Base-by-base conservation (phyloP, 2,888 invertebrate species). In the Gortyna flavago region DNA sequence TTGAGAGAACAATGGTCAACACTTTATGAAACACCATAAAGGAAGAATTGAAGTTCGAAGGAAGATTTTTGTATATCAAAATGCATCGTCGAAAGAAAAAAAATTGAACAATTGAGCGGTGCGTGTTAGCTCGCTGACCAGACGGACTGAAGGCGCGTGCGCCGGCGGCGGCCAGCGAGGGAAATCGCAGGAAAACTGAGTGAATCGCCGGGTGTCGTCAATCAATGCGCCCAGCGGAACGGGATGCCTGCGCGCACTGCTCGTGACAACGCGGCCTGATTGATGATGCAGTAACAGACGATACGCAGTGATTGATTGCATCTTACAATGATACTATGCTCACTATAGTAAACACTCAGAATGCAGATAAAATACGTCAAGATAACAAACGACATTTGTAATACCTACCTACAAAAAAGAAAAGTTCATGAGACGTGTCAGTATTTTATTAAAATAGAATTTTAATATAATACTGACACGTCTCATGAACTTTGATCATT, bases 181-280 rank as follows among this genome's bases (percentile, higher is more conserved):
- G 96, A 96, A 96, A 96, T 96, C 95, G 92, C 91, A 89, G 92
- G 94, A 95, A 95, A 95, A 95, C 91, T 92, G 87, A 87, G 88
- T 86, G 87, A 90, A 83, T 89, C 87, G 88, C 83, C 83, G 85
- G 82, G 88, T 85, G 85, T 84, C 87, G 89, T 91, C 92, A 91
- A 92, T 93, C 92, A 91, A 88, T 79, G 89, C 92, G 90, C 83
- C 70, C 90, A 91, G 88, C 93, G 93, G 92, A 94, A 95, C 95
- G 91, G 85, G 89, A 92, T 91, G 90, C 89, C 88, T 86, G 81
- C 69, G 80, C 83, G 75, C 80, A 38, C 38, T 25, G 72, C 41
- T 72, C 72, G 51, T 44, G 82, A 85, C 81, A 79, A 77, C 57
- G 57, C 57, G 67, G 44, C 72, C 75, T 85, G 83, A 88, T 84